These are phyloP conservation scores for Mycteria americana DNA, from an alignment of 2,797 vertebrate species.

Conservation along the genomic window DNA sequence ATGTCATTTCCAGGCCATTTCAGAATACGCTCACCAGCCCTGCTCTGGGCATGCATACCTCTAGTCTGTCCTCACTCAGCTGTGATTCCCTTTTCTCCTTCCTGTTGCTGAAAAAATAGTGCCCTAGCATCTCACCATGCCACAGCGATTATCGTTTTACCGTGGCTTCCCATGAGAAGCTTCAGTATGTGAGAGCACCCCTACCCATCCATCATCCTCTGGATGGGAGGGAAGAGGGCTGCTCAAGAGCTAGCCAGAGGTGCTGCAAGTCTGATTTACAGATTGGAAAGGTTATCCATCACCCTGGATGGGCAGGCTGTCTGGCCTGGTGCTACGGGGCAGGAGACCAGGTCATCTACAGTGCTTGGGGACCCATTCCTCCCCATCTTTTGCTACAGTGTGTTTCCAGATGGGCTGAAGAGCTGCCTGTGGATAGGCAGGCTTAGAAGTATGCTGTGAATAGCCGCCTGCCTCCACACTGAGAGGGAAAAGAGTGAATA, in stretches of 20 bases:
- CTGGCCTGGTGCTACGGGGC: not conserved
- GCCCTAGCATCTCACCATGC: not conserved
- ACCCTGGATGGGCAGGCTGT: not conserved
- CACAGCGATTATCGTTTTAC: not conserved
- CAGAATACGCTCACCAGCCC: not conserved
- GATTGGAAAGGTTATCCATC: not conserved
- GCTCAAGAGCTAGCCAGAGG: not conserved
- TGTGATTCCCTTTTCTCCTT: not conserved
- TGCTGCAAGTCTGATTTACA: not conserved
- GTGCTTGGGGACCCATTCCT: rapidly evolving
- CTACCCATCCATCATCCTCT: not conserved
- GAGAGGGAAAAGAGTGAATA: not conserved
- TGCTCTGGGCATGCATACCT: not conserved
- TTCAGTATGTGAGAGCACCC: not conserved
- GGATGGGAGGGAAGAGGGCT: not conserved
- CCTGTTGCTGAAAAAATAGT: not conserved
- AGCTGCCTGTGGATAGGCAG: not conserved
- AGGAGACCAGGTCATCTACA: not conserved
- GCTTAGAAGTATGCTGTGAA: not conserved
- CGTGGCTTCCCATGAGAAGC: not conserved
- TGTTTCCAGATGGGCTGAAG: not conserved
- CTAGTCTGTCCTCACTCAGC: not conserved
- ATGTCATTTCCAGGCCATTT: not conserved
- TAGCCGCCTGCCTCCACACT: not conserved
- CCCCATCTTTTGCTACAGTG: not conserved